Evolutionary conservation across 2,113 vertebrate species (phyloP).

Genomic region (Cheilinus undulatus): DNA sequence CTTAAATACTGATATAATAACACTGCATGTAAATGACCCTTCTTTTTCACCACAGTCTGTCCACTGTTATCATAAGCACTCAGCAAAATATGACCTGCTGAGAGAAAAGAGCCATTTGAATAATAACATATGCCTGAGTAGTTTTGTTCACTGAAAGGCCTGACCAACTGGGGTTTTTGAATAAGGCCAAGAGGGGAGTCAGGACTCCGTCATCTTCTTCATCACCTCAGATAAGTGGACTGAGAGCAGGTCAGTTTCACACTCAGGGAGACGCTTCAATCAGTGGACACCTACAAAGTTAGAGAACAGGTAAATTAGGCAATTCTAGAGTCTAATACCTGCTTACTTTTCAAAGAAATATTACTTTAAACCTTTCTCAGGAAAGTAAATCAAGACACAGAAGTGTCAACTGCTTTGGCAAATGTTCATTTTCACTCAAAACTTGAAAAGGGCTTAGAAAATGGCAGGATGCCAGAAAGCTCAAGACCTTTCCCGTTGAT

Average conservation of each 20-base stretch:
- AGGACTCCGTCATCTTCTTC: constrained; percentile 28
- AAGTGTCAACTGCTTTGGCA: too few species aligned
- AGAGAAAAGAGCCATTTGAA: background rate
- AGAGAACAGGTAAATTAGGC: background rate
- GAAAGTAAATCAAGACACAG: too few species aligned
- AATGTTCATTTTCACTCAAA: too few species aligned
- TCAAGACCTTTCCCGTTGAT: too few species aligned
- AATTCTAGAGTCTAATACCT: background rate
- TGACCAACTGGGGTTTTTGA: constrained; percentile 5
- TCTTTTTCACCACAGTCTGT: background rate
- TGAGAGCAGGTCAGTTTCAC: background rate
- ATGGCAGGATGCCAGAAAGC: too few species aligned
- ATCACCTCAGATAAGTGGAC: constrained; percentile 16
- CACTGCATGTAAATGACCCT: background rate
- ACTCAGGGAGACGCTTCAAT: constrained; percentile 16
- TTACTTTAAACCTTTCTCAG: too few species aligned
- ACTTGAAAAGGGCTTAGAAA: too few species aligned
- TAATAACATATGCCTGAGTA: constrained; percentile 18
- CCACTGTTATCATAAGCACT: background rate
- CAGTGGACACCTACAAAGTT: constrained; percentile 5
- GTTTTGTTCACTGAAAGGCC: background rate
- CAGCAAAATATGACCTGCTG: background rate
- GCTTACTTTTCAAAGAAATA: background rate
- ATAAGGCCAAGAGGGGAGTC: background rate
- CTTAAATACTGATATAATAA: too few species aligned